These are phyloP conservation scores for Calameuta pallipes DNA, from an alignment of 2,888 invertebrate genomes.

Conservation along the genomic window DNA sequence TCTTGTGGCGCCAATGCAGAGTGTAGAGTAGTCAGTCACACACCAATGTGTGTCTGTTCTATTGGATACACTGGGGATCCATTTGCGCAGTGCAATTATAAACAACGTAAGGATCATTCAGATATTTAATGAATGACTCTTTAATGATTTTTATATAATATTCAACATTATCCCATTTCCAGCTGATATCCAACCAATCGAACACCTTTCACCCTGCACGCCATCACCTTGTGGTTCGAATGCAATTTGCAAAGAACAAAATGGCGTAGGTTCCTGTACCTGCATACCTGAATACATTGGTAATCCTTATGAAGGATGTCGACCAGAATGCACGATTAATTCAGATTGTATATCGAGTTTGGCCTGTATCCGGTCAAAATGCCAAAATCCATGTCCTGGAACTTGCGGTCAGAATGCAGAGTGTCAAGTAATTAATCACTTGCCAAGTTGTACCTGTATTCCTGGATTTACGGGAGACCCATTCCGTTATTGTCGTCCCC, in stretches of 20 bases:
- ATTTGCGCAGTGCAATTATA: slow-evolving; percentile 71
- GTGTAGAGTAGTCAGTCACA: slow-evolving; percentile 78
- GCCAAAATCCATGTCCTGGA: slow-evolving; percentile 74
- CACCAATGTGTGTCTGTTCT: slow-evolving; percentile 76
- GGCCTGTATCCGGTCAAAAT: slow-evolving; percentile 74
- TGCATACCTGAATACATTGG: slow-evolving; percentile 76
- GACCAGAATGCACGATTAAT: slow-evolving; percentile 72
- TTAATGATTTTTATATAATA: background rate
- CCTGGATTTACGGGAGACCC: slow-evolving; percentile 78
- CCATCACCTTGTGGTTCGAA: slow-evolving; percentile 76
- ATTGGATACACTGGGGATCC: slow-evolving; percentile 78
- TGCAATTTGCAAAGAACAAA: slow-evolving; percentile 73
- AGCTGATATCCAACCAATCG: background rate
- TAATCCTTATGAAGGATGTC: slow-evolving; percentile 67
- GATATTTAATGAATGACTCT: background rate
- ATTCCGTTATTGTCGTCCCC: slow-evolving; percentile 71
- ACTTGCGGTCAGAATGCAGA: slow-evolving; percentile 76
- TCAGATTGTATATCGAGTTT: slow-evolving; percentile 73
- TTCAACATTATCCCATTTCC: background rate
- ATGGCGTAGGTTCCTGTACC: slow-evolving; percentile 74
- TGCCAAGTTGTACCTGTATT: slow-evolving; percentile 79
- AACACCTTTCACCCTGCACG: slow-evolving; percentile 77
- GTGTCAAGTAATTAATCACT: slow-evolving; percentile 81
- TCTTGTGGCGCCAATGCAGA: slow-evolving; percentile 79
- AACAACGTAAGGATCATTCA: slow-evolving; percentile 47